A percentile compares a stretch with the other conserved stretches of the same genome.
These are phyloP conservation scores for Coryphaenoides rupestris DNA, from an alignment of 2,113 vertebrate species.

Conservation along the genomic window DNA sequence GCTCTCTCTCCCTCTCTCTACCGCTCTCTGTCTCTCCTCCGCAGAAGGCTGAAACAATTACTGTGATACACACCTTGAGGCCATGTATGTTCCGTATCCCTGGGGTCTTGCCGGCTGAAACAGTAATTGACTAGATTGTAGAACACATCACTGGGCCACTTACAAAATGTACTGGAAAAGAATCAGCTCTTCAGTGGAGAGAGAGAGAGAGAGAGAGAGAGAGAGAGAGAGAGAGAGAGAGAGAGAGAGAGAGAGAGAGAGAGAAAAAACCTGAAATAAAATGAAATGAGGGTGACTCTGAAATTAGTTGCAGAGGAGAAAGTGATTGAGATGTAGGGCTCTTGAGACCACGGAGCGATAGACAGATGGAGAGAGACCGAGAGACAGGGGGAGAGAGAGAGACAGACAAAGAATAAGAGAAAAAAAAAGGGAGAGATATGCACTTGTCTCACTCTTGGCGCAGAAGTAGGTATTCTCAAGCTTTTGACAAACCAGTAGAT, in stretches of 20 bases:
- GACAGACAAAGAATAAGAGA: slow-evolving; percentile 7
- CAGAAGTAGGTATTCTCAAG: too few species aligned
- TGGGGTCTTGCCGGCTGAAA: slow-evolving; percentile 99
- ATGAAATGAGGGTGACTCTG: slow-evolving; percentile 85
- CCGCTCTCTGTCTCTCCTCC: slow-evolving; percentile 29
- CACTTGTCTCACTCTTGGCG: not conserved
- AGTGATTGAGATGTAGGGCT: slow-evolving; percentile 85
- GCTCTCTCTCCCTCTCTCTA: slow-evolving; percentile 3
- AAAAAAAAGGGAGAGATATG: too few species aligned
- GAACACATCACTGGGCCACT: slow-evolving; percentile 92
- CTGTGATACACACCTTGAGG: slow-evolving; percentile 99
- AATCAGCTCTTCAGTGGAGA: slow-evolving; percentile 76
- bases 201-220: too few species aligned
- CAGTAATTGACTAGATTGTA: slow-evolving; percentile 99
- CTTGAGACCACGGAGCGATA: slow-evolving; percentile 73
- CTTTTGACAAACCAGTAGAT: too few species aligned
- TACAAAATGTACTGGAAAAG: slow-evolving; percentile 93
- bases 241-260: not conserved
- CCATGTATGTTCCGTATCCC: slow-evolving; percentile 99
- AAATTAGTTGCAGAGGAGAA: slow-evolving; percentile 85
- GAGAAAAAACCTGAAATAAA: slow-evolving; percentile 65
- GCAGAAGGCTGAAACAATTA: slow-evolving; percentile 94
- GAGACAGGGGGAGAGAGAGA: slow-evolving; percentile 51
- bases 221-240: not conserved
- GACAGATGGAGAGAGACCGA: slow-evolving; percentile 18